phyloP scores from a whole-genome alignment of 1,140 invertebrate genomes.

The Lepidurus apus region DNA sequence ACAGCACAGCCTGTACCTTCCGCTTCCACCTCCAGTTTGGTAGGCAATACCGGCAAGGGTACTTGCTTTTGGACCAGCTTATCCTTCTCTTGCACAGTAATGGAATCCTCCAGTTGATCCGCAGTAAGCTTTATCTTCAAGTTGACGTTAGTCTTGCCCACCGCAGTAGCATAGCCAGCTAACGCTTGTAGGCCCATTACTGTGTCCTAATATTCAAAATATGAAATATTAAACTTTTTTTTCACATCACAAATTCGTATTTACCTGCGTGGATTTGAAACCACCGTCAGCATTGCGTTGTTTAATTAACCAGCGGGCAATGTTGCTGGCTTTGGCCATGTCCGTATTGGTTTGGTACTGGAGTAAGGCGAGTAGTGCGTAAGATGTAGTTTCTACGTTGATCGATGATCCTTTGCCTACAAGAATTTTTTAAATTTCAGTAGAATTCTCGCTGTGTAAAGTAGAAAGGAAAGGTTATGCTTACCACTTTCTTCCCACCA shows the following conservation, averaged over 20 bases:
- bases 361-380: constrained; percentile 60
- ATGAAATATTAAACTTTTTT: neutral
- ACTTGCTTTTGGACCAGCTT: constrained; percentile 46
- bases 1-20: constrained; percentile 54
- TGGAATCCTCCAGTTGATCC: constrained; percentile 40
- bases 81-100: constrained; percentile 47
- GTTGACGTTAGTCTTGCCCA: constrained; percentile 43
- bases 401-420: constrained; percentile 44
- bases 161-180: constrained; percentile 51
- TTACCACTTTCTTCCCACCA: constrained; percentile 46
- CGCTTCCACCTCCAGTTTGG: constrained; percentile 47
- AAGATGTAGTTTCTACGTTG: constrained; percentile 69
- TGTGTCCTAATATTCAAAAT: constrained; percentile 48
- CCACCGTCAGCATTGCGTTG: constrained; percentile 71
- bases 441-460: neutral
- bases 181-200: constrained; percentile 59
- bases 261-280: constrained; percentile 58
- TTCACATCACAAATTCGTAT: neutral
- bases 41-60: constrained; percentile 47
- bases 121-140: constrained; percentile 45
- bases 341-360: constrained; percentile 55
- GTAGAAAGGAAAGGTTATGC: neutral
- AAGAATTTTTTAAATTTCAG: neutral
- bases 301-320: constrained; percentile 63
- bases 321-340: constrained; percentile 51